Base-by-base conservation (phyloP, 2,888 invertebrate genomes). In the Hymenopus coronatus region DNA sequence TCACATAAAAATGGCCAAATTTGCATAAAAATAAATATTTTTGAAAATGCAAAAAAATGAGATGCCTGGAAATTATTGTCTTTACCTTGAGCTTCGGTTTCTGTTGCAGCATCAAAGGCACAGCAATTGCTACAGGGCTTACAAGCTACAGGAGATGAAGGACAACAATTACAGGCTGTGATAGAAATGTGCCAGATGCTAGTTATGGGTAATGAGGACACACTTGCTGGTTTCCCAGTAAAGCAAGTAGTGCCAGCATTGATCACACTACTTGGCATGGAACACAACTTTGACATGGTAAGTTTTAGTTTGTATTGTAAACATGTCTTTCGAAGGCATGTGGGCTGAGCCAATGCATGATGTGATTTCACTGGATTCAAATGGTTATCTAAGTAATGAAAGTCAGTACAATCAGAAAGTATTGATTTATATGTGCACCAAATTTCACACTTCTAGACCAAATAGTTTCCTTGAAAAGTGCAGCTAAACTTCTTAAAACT, bases 151-250 rank as follows among this genome's bases (percentile, higher is more conserved):
- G 98, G 97, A 7, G 99, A 99, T 93, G 99, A 99, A 93, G 98
- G 98, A 14, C 98, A 98, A 92, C 99, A 99, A 93, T 94, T 99
- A 90, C 98, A 99, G 93, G 98, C 99, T 1, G 98, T 98, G 82
- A 98, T 99, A 90, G 99, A 99, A 94, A 98, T 99, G 98, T 99
- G 99, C 93, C 99, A 99, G 94, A 96, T 99, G 93, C 95, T 99
- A 89, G 99, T 99, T 81, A 99, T 99, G 99, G 99, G 99, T 91
- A 99, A 99, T 93, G 99, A 99, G 94, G 99, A 99, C 93, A 99
- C 99, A 0, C 95, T 99, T 88, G 98, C 98, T 83, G 99, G 99
- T n/a, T 99, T 99, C 93, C 99, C 99, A 0, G 98, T 99, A 82
- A 98, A 99, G 92, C 98, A 99, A 93, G 99, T 99, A 27, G 99